Evolutionary conservation across 2,113 vertebrate genomes (phyloP), one percentile per base, ranked within the genome.

Genomic region (Pterocles burchelli): DNA sequence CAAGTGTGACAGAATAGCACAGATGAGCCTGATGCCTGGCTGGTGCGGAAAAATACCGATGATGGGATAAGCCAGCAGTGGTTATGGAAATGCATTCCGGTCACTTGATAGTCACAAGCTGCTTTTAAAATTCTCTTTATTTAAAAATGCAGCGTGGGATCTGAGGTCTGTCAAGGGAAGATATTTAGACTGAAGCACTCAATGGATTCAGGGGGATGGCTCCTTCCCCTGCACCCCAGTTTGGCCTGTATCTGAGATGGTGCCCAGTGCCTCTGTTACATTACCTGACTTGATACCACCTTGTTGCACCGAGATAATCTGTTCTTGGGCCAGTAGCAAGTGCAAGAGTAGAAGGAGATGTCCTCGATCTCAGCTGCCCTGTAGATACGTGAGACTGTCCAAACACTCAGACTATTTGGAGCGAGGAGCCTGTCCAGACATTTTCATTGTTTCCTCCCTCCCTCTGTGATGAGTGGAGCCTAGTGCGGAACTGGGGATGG

Each of bases 91-190:
- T 18, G 72, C 68, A 58, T 71, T 85, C 79, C 5, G 0, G 89
- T 77, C 49, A 92, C 61, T 81, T 25, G 89, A 95, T 84, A 90
- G 11, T 57, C 80, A 85, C 65, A 78, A 62, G 86, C 52, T 82
- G 65, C 61, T 61, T 48, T 90, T 93, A 68, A 0, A 85, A 91
- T 75, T 92, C 49, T 29, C 25, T 76, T 90, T 87, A 59, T 95
- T 94, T 93, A 91, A 79, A 89, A 91, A 74, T 0, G 1, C 17
- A 51, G 34, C 0, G 6, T 78, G 78, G 82, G 67, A 83, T 86
- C 72, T 48, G 78, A 94, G 58, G 25, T 63, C 74, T 88, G 63
- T 36, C 0, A 2, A 83, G 55, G 46, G 59, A 89, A 46, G 62
- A 80, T n/a, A 15, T 51, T 24, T 7, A 74, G 73, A 54, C 76